Percentiles rank a stretch among this genome's conserved stretches.
Conservation (phyloP, 1,140 invertebrate genomes). For the Drosophila leontia region DNA sequence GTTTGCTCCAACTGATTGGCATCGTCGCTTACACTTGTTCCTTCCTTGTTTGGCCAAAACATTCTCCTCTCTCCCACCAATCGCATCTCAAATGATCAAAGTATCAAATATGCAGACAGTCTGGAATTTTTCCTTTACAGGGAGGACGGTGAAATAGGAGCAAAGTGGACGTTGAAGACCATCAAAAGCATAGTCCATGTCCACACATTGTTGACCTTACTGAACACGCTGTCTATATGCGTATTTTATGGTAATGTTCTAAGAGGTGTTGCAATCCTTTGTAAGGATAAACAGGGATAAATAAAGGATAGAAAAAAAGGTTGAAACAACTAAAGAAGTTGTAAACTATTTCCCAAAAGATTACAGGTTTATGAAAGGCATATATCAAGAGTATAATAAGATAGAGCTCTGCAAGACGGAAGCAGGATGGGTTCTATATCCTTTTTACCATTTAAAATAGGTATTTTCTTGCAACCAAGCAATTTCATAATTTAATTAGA, state of each 20-base stretch:
- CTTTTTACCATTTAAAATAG: neutral
- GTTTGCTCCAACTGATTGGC: slow-evolving; percentile 42
- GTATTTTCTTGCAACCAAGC: too few relatives aligned
- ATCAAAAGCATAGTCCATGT: slow-evolving; percentile 5
- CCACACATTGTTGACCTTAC: slow-evolving; percentile 19
- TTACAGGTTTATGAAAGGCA: neutral
- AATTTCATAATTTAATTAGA: neutral
- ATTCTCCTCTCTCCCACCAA: neutral
- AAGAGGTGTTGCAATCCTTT: slow-evolving; percentile 55
- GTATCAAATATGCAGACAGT: slow-evolving; percentile 81
- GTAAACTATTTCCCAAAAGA: neutral
- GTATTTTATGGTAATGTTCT: slow-evolving; percentile 43
- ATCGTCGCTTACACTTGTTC: slow-evolving; percentile 17
- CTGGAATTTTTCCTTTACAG: slow-evolving; percentile 56
- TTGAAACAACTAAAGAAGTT: neutral
- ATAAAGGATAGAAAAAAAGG: neutral
- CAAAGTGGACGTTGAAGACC: slow-evolving; percentile 8
- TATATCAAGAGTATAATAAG: neutral
- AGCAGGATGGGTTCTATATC: neutral
- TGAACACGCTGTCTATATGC: slow-evolving; percentile 24
- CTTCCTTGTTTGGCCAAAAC: slow-evolving; percentile 46
- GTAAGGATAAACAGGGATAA: slow-evolving; percentile 30
- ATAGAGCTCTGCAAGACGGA: neutral
- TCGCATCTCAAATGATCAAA: slow-evolving; percentile 67
- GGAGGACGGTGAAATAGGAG: slow-evolving; percentile 2